Evolutionary conservation across 2,888 invertebrate species (phyloP), one percentile per base, ranked within the genome.

Genomic region (Labia minor): DNA sequence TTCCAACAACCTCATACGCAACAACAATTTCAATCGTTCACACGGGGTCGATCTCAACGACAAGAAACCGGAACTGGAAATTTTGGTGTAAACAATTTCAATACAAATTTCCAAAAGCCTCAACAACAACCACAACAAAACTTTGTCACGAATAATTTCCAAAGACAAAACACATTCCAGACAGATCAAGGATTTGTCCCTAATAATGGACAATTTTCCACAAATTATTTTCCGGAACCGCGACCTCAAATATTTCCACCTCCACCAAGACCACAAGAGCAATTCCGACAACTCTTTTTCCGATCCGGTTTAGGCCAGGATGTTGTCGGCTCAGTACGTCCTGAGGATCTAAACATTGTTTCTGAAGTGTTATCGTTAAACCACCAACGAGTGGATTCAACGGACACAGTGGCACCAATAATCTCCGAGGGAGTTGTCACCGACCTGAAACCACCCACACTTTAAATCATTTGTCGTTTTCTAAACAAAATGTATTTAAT

Each of bases 361-460:
- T 86, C 88, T 63, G 90, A 90, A 79, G 88, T 91, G 68, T 78
- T 91, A 73, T 88, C 90, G 8, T 78, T 90, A 67, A 90, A 91
- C 77, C 90, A 90, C 73, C 49, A 49, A 16, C 49, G 49, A 14
- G 8, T 49, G 49, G 49, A 49, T 16, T 8, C n/a, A n/a, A n/a
- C 49, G 16, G 49, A 49, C 3, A 14, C 2, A 3, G 49, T 14
- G n/a, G 16, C 16, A 3, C 49, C 49, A 16, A 14, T 16, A 3
- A 49, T 49, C 49, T 8, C 49, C 3, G 49, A 49, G 16, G 49
- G 49, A 8, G 49, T 49, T 49, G 49, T 49, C 16, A 49, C 49
- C 2, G 49, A 49, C 14, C 16, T 49, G 49, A 49, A 16, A 16
- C 49, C 49, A n/a, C 49, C 49, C 14, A 49, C 49, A 3, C 14